Evolutionary conservation across 2,113 vertebrate genomes (phyloP), one percentile per base, ranked within the genome.

Genomic region (Rhinolophus sinicus): DNA sequence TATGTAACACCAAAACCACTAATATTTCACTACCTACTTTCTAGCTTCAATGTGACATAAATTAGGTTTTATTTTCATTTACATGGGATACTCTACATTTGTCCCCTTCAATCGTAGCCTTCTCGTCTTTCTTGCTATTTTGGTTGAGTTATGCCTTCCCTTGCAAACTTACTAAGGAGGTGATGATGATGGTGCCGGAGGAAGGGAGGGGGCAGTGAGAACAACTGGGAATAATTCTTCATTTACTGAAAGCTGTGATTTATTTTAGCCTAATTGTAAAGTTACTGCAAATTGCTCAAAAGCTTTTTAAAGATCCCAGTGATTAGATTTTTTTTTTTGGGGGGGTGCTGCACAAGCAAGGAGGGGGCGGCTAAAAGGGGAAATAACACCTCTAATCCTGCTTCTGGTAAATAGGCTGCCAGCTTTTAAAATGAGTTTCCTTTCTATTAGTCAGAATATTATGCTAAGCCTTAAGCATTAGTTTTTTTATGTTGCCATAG

Each of bases 401-500:
- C 98, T 98, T 98, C 98, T 98, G 98, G 98, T 99, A 99, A 99
- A 99, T 98, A 99, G 98, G 98, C 98, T 98, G 98, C 98, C 98
- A 99, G 98, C 98, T 99, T 99, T 99, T 99, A 99, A 99, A 99
- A 99, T 98, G 98, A 98, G 98, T 99, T 99, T 99, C 99, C 98
- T 99, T 99, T 99, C 99, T 99, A 98, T 98, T 99, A 98, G 98
- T 99, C 99, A 98, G 99, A 99, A 99, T 99, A 99, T 99, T 99
- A 99, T 99, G 99, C 99, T 99, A 99, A 99, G 99, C 99, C 99
- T 99, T 99, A 99, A 99, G 99, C 99, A 99, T 99, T 99, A 99
- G 99, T 99, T 99, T 98, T 99, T 99, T 99, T 99, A 99, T 99
- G 99, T 99, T 99, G 99, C 99, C 99, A 99, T 99, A 99, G 99